Conservation (phyloP, 2,888 invertebrate genomes). For the Omphaloscelis lunosa region DNA sequence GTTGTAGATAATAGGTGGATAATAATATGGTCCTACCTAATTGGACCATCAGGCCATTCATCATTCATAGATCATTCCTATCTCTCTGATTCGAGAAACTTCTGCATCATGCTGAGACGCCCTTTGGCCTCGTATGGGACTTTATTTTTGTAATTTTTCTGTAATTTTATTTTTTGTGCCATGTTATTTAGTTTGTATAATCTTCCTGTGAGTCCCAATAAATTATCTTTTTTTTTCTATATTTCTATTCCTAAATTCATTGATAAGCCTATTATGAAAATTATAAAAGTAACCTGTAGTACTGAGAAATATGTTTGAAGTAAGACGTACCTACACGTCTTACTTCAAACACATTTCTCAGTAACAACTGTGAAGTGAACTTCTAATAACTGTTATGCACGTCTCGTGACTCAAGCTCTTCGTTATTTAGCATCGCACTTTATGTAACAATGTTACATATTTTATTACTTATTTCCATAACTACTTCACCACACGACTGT, state of each 20-base stretch:
- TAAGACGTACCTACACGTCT: too few relatives aligned
- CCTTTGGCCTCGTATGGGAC: too few relatives aligned
- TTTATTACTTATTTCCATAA: constrained; percentile 24
- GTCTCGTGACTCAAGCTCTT: constrained; percentile 39
- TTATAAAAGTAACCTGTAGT: not conserved
- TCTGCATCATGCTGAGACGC: not conserved
- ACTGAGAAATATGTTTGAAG: too few relatives aligned
- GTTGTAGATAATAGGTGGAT: not conserved
- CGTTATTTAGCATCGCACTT: constrained; percentile 4
- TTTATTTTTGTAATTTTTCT: too few relatives aligned
- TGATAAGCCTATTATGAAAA: not conserved
- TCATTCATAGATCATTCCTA: too few relatives aligned
- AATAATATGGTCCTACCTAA: too few relatives aligned
- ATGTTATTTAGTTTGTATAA: not conserved
- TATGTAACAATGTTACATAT: constrained; percentile 33
- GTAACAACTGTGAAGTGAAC: constrained; percentile 6
- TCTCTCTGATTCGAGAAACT: not conserved
- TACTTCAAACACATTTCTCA: not conserved
- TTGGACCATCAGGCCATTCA: too few relatives aligned
- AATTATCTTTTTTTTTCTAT: not conserved
- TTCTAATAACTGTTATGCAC: constrained; percentile 13
- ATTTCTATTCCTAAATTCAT: not conserved
- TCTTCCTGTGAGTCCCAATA: not conserved
- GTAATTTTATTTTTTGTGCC: not conserved
- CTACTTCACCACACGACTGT: constrained; percentile 24